Evolutionary conservation across 2,888 invertebrate genomes (phyloP), one percentile per base, ranked within the genome.

Genomic region (Erebia palarica): DNA sequence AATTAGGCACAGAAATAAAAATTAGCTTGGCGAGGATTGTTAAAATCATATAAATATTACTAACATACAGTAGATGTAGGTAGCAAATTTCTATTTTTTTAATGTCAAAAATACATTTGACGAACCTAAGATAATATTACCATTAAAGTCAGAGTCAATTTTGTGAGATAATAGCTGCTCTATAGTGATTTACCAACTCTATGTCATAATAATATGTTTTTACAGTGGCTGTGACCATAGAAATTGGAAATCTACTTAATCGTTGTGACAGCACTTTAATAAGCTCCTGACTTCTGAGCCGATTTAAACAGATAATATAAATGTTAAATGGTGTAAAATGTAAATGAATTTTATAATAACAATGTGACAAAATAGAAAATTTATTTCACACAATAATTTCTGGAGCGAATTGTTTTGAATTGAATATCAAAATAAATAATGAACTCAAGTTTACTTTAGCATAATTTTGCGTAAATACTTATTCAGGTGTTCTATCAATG

Each of bases 301-400:
- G 49, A 21, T 47, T 14, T 63, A 57, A 63, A 66, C 51, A 57
- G 63, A 53, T 70, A 70, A 53, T 70, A 70, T 47, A 64, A 44
- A 67, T 72, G 70, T 67, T 68, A 27, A 69, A 71, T 72, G 64
- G 70, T 18, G 68, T 57, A 70, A 66, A 70, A 21, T 27, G 1
- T 42, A 63, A 47, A 36, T 16, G 5, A 36, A 36, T 36, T 36
- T 36, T 36, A 7, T 36, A 36, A 47, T 47, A 63, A 63, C 27
- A 69, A 57, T 68, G 44, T 53, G 68, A 68, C 61, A 60, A 70
- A 68, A 70, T 65, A 73, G 71, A 65, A 72, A 60, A 66, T 69
- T 57, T 57, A 47, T 60, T 57, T 63, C 27, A 42, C 3, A 16
- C 27, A 21, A 69, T 27, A 27, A 27, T 27, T 69, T 68, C 16